Percentiles rank a stretch among this genome's conserved stretches.
These are phyloP conservation scores for Helicoverpa zea DNA, from an alignment of 1,140 invertebrate genomes.

Conservation along the genomic window DNA sequence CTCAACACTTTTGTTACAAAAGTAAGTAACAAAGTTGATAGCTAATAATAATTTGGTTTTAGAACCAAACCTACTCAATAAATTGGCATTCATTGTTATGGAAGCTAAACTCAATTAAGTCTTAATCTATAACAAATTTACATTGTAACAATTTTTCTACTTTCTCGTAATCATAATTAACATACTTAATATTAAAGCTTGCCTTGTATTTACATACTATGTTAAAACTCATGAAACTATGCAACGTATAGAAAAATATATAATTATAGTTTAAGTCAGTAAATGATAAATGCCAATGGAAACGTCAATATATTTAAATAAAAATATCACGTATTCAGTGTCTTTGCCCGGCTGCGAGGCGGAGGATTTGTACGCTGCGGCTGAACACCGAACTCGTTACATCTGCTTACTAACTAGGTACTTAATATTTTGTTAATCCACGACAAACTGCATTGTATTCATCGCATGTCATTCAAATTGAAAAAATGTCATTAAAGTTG, in stretches of 20 bases:
- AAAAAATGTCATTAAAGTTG: conserved; percentile 13
- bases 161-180: conserved; percentile 68
- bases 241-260: conserved; percentile 68
- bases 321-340: conserved; percentile 61
- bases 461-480: neutral
- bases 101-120: conserved; percentile 72
- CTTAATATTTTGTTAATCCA: neutral
- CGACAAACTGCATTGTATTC: too few relatives aligned
- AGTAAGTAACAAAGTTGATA: conserved; percentile 20
- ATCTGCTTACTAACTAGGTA: neutral
- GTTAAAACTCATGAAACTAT: conserved; percentile 65
- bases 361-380: conserved; percentile 31
- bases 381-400: conserved; percentile 14
- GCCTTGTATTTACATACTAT: conserved; percentile 74
- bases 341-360: conserved; percentile 48
- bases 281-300: conserved; percentile 75
- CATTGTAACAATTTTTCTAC: conserved; percentile 80
- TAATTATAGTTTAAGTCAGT: conserved; percentile 59
- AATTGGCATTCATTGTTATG: conserved; percentile 70
- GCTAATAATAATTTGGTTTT: conserved; percentile 27
- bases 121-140: conserved; percentile 83
- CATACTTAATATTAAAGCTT: conserved; percentile 83
- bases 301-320: conserved; percentile 63
- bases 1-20: conserved; percentile 31
- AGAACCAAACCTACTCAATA: conserved; percentile 46